Percentiles rank a stretch among this genome's conserved stretches.
phyloP scores from a whole-genome alignment of 2,797 vertebrate species.

The Picus viridis region DNA sequence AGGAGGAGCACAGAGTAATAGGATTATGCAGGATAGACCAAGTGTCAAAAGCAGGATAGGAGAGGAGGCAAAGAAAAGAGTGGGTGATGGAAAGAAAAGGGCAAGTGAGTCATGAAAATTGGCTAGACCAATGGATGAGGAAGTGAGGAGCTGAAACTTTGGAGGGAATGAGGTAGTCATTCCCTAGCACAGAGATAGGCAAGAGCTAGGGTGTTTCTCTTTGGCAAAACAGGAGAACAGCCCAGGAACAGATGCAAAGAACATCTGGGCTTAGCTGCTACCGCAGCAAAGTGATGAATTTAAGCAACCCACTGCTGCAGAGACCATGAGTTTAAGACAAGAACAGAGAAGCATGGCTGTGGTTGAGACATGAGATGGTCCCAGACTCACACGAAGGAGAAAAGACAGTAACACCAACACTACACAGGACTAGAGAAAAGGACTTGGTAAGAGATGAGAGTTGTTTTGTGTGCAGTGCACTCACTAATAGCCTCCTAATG shows the following conservation, averaged over 20 bases:
- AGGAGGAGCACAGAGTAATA: constrained; percentile 7
- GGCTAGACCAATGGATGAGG: constrained; percentile 44
- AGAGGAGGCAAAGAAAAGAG: constrained; percentile 47
- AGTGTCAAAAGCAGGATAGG: constrained; percentile 41
- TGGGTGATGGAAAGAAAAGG: constrained; percentile 51
- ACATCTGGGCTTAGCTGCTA: not conserved
- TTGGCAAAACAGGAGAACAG: not conserved
- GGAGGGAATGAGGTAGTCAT: constrained; percentile 12
- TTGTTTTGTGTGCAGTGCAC: not conserved
- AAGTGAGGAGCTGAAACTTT: constrained; percentile 39
- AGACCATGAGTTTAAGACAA: not conserved
- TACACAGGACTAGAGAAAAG: not conserved
- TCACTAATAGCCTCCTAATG: not conserved
- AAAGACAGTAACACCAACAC: not conserved
- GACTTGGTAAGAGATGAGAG: not conserved
- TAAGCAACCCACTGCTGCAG: not conserved
- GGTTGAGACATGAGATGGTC: not conserved
- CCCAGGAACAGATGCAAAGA: constrained; percentile 37
- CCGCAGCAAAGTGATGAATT: constrained; percentile 1
- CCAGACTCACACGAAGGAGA: rapidly evolving
- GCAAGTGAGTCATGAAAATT: constrained; percentile 61
- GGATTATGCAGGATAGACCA: constrained; percentile 41
- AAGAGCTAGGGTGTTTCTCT: constrained; percentile 22
- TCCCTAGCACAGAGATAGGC: not conserved
- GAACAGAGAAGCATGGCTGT: not conserved